Percentiles rank a stretch among this genome's conserved stretches.
These are phyloP conservation scores for Drosophila willistoni DNA, from an alignment of 1,140 invertebrate genomes.

Conservation along the genomic window DNA sequence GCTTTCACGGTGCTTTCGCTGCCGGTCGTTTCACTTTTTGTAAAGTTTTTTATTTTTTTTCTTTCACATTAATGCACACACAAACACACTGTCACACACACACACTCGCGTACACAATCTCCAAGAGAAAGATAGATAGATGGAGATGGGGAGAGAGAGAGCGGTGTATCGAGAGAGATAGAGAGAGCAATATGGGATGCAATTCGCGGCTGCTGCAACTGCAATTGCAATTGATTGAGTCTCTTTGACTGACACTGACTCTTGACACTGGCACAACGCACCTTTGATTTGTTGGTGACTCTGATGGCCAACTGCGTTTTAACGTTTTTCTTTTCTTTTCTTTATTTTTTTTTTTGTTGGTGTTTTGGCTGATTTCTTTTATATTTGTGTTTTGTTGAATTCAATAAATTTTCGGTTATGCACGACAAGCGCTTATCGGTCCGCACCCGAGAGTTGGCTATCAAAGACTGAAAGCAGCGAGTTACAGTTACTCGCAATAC, in stretches of 20 bases:
- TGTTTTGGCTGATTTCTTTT: constrained; percentile 32
- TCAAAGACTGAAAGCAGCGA: constrained; percentile 71
- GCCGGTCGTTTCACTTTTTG: constrained; percentile 76
- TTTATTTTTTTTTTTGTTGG: neutral
- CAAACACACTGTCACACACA: constrained; percentile 7
- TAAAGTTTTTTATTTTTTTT: constrained; percentile 38
- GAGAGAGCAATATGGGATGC: constrained; percentile 68
- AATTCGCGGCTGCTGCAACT: constrained; percentile 62
- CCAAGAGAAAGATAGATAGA: neutral
- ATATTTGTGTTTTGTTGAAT: constrained; percentile 13
- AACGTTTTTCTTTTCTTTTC: neutral
- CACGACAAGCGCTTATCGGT: constrained; percentile 72
- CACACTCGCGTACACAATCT: constrained; percentile 20
- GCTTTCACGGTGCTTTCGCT: constrained; percentile 75
- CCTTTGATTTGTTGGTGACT: neutral
- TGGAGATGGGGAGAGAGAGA: neutral
- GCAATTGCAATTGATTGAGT: constrained; percentile 48
- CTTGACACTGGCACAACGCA: constrained; percentile 19
- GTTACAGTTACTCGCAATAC: constrained; percentile 66
- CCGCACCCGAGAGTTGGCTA: constrained; percentile 78
- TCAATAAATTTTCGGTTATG: constrained; percentile 35
- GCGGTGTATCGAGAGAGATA: constrained; percentile 21
- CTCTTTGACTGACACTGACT: constrained; percentile 16
- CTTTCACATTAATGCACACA: constrained; percentile 21
- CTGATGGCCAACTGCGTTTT: constrained; percentile 18